These are phyloP conservation scores for Odocoileus hemionus DNA, from an alignment of 2,113 vertebrate genomes.

Conservation along the genomic window DNA sequence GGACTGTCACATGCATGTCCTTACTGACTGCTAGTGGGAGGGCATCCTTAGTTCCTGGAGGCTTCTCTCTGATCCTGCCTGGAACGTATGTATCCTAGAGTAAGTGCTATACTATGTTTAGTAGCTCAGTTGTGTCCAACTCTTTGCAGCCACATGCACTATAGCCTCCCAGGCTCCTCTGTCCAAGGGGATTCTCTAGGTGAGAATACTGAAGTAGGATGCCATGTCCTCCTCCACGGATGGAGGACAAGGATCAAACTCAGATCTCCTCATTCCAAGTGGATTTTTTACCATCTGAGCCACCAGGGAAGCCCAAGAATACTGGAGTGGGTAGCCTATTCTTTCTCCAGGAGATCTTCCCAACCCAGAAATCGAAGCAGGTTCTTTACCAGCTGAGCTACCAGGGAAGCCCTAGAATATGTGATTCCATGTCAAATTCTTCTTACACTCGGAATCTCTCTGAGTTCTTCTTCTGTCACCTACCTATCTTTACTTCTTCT, in stretches of 20 bases:
- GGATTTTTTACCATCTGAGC: not conserved
- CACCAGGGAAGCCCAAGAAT: not conserved
- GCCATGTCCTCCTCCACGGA: not conserved
- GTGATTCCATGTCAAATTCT: not conserved
- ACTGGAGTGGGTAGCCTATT: not conserved
- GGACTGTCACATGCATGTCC: not conserved
- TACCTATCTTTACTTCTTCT: not conserved
- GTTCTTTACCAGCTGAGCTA: not conserved
- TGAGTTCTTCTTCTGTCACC: not conserved
- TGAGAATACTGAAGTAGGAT: not conserved
- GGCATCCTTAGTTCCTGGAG: not conserved
- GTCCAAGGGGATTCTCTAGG: not conserved
- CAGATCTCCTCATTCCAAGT: not conserved
- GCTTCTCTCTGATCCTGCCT: too few relatives aligned
- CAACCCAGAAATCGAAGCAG: not conserved
- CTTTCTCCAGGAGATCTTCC: not conserved
- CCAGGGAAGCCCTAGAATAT: not conserved
- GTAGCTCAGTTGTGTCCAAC: not conserved
- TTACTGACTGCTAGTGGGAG: not conserved
- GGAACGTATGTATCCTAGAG: not conserved
- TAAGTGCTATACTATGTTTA: not conserved
- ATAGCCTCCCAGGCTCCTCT: not conserved
- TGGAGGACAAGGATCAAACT: not conserved
- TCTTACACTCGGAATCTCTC: fast-evolving
- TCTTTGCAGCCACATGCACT: not conserved